phyloP scores from a whole-genome alignment of 2,113 vertebrate genomes.

The Polypterus bichir region DNA sequence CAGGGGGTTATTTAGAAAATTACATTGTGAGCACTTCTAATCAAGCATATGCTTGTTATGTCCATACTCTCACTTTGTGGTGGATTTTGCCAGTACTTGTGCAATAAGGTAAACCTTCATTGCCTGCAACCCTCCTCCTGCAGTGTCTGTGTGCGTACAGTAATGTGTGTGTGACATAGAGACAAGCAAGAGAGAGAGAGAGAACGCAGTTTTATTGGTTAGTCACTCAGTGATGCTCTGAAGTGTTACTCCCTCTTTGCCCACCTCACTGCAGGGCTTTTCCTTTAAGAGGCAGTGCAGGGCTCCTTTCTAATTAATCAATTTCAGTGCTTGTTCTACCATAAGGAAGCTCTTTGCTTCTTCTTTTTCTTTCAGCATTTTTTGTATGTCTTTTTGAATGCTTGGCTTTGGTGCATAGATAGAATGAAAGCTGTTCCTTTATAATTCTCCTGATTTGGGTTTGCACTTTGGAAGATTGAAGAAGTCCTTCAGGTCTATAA shows the following conservation, averaged over 20 bases:
- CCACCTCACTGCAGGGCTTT: slow-evolving; percentile 27
- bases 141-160: slow-evolving; percentile 15
- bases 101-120: slow-evolving; percentile 19
- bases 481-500: no score
- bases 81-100: neutral
- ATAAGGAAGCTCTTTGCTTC: no score
- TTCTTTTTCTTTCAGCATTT: no score
- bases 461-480: no score
- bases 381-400: no score
- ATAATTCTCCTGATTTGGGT: no score
- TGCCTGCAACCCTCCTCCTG: slow-evolving; percentile 21
- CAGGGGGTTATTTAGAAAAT: slow-evolving; percentile 1
- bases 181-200: no score
- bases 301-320: no score
- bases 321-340: no score
- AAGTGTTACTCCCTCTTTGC: neutral
- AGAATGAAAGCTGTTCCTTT: no score
- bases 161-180: slow-evolving; percentile 2
- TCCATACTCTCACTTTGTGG: neutral
- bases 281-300: slow-evolving; percentile 33
- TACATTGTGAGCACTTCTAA: neutral
- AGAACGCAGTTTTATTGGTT: slow-evolving; percentile 26
- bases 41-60: neutral
- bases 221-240: slow-evolving; percentile 16
- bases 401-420: no score